Evolutionary conservation across 2,113 vertebrate genomes (phyloP).

Genomic region (Neodon shergylaensis): DNA sequence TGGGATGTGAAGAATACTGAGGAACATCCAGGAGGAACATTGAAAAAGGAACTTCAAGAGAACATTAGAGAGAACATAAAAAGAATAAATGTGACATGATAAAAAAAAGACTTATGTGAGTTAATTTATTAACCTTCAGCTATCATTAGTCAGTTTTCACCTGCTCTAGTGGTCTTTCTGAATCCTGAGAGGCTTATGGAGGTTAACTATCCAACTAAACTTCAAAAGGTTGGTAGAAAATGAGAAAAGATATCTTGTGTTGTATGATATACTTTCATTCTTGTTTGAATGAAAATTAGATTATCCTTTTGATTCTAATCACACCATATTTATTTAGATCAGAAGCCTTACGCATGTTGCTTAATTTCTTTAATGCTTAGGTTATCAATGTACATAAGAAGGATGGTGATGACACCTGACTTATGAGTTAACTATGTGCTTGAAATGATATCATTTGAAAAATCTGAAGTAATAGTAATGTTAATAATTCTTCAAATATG

Average conservation of each 20-base stretch:
- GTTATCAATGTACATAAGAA: constrained; percentile 14
- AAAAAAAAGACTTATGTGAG: no score
- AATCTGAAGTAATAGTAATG: constrained; percentile 27
- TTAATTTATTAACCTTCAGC: no score
- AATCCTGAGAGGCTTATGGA: no score
- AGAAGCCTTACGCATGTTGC: not conserved
- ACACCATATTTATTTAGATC: constrained; percentile 25
- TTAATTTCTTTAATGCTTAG: not conserved
- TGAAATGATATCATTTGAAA: constrained; percentile 8
- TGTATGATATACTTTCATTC: constrained; percentile 24
- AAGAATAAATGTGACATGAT: no score
- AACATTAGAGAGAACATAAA: no score
- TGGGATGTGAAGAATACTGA: no score
- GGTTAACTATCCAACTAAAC: no score
- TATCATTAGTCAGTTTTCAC: no score
- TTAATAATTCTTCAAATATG: constrained; percentile 25
- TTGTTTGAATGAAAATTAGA: constrained; percentile 6
- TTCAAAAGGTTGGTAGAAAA: not conserved
- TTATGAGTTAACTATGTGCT: not conserved
- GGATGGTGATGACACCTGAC: not conserved
- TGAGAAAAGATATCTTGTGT: not conserved
- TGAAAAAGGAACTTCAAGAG: no score
- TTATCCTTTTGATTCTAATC: constrained; percentile 31
- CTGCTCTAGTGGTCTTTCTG: no score
- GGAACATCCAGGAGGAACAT: no score